Conservation (phyloP, 2,797 vertebrate species). For the Eurystomus glaucurus region DNA sequence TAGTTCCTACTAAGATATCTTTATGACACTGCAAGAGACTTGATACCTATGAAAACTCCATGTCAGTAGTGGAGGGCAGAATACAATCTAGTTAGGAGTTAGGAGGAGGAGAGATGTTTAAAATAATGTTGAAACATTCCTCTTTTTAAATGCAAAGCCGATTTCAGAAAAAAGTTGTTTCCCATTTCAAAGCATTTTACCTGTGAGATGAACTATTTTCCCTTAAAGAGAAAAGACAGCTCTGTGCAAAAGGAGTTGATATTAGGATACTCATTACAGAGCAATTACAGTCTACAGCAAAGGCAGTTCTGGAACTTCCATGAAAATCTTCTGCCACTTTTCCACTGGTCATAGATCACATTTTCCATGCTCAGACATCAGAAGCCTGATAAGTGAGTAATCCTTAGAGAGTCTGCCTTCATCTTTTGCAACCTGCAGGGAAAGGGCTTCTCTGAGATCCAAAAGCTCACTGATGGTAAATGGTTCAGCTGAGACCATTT, state of each 20-base stretch:
- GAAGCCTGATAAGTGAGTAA: constrained; percentile 58
- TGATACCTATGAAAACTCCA: not conserved
- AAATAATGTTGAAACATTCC: not conserved
- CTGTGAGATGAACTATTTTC: not conserved
- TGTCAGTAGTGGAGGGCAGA: not conserved
- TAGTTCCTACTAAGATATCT: not conserved
- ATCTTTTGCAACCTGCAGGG: constrained; percentile 70
- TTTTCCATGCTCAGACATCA: constrained; percentile 67
- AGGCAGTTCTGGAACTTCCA: constrained; percentile 45
- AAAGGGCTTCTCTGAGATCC: constrained; percentile 69
- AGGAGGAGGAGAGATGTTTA: not conserved
- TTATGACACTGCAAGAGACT: not conserved
- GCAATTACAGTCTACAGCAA: constrained; percentile 35
- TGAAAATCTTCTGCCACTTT: constrained; percentile 57
- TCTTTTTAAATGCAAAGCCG: constrained; percentile 18
- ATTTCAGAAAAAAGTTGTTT: not conserved
- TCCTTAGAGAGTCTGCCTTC: constrained; percentile 68
- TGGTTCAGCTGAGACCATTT: constrained; percentile 58
- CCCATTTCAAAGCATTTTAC: not conserved
- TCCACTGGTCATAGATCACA: constrained; percentile 61
- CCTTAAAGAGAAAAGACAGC: not conserved
- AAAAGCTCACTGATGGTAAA: constrained; percentile 65
- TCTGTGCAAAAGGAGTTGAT: not conserved
- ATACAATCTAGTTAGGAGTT: not conserved
- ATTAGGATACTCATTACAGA: constrained; percentile 1